Evolutionary conservation across 2,888 invertebrate genomes (phyloP), one percentile per base, ranked within the genome.

Genomic region (Megaustenia siamemsis): DNA sequence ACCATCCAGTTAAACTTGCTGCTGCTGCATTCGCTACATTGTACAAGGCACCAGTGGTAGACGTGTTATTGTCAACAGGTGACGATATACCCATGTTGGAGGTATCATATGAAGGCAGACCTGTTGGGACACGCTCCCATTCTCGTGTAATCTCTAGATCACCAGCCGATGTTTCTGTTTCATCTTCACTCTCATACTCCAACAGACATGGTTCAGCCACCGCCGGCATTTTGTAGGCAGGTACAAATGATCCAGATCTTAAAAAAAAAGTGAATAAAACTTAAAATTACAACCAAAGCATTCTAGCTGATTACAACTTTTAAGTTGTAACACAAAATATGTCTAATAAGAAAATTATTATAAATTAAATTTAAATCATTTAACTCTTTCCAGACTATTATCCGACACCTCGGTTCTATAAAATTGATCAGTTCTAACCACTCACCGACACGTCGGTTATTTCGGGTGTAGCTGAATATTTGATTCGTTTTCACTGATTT

Each of bases 121-220:
- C 73, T 75, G 81, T n/a, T 28, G 84, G 84, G 1, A 97, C 96
- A 84, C 96, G 96, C 94, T 97, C 97, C 97, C 97, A 97, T 92
- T 96, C 98, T 94, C 96, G 96, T 90, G 96, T 95, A 86, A 97
- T 95, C 35, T 92, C 91, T n/a, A 87, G 1, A 40, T 86, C 86
- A 0, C 79, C 76, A 35, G 66, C 66, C 0, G 78, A 73, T 49
- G 60, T 78, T 88, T 96, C 95, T 86, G 95, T 95, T 89, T 96
- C 96, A 0, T 96, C 86, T 21, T 92, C 93, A 83, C 92, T 93
- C 82, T 96, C 96, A 86, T 95, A 79, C 24, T 80, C 77, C 35
- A 81, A 24, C 8, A 75, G 56, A 60, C 84, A 84, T 10, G 68
- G 68, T 15, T 80, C 81, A n/a, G 78, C 81, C 32, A 49, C 78